Conservation (phyloP, 1,140 invertebrate genomes). For the Bursaphelenchus mucronatus region DNA sequence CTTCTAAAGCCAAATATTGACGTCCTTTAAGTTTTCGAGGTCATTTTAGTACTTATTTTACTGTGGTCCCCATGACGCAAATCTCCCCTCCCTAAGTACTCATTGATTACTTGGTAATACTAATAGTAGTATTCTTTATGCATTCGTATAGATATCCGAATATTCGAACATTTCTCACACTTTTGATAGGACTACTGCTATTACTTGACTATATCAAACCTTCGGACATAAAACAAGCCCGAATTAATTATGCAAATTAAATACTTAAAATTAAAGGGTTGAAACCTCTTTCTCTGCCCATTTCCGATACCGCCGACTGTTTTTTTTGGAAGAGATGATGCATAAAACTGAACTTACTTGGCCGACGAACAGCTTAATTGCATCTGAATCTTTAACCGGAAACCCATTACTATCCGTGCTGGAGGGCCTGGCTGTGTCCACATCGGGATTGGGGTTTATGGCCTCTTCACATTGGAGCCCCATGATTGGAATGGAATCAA, state of each 20-base stretch:
- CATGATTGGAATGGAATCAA: no score
- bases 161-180: no score
- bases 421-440: conserved; percentile 27
- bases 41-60: not conserved
- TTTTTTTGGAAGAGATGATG: conserved; percentile 3
- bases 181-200: no score
- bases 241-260: not conserved
- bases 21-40: not conserved
- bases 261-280: no score
- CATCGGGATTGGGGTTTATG: no score
- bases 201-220: not conserved
- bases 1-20: no score
- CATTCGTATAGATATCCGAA: not conserved
- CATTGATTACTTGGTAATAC: no score
- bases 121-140: no score
- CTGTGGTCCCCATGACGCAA: no score
- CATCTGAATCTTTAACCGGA: conserved; percentile 57
- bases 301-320: not conserved
- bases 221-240: not conserved
- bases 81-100: no score
- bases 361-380: conserved; percentile 59
- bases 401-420: conserved; percentile 59
- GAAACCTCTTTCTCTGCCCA: not conserved
- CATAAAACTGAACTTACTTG: conserved; percentile 40
- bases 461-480: no score